Evolutionary conservation across 2,888 invertebrate species (phyloP), one percentile per base, ranked within the genome.

Genomic region (Noctua janthe): DNA sequence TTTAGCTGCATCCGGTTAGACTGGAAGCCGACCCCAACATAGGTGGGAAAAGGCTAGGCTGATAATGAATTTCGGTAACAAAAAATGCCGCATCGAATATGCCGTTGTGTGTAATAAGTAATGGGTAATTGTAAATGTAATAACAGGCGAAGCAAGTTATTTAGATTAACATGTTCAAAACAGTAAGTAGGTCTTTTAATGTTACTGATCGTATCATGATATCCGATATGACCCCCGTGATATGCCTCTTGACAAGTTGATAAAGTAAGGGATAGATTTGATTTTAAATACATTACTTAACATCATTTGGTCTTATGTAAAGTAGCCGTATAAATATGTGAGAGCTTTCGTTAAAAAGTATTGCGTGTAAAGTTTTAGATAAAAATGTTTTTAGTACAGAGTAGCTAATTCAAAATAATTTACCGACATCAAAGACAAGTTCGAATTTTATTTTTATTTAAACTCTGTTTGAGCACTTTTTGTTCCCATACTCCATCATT

Each of bases 131-230:
- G 20, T 39, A 71, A 64, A 56, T 56, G 11, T 23, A 1, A 35
- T n/a, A n/a, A 39, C n/a, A 62, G 20, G 17, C 29, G 39, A 43
- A 66, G 15, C n/a, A 47, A 66, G 8, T 62, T 72, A 20, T 54
- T 51, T 54, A 20, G 69, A 74, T 47, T n/a, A 67, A 39, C 8
- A 69, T 74, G 59, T 39, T 80, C 8, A 51, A 23, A 67, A 59
- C 23, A 66, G 71, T 51, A 23, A 72, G 59, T n/a, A 64, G 35
- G 39, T 39, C 15, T 7, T 39, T 39, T 11, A 20, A 23, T 67
- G 29, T 72, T 56, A 39, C 8, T 49, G 51, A 80, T 80, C 10
- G 10, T 56, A 73, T 59, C 51, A 20, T 6, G 17, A 29, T 67
- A 43, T 59, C 20, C 1, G 39, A 35, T 72, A 20, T 66, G 7